Evolutionary conservation across 2,888 invertebrate species (phyloP), one percentile per base, ranked within the genome.

Genomic region (Hofmannophila pseudospretella): DNA sequence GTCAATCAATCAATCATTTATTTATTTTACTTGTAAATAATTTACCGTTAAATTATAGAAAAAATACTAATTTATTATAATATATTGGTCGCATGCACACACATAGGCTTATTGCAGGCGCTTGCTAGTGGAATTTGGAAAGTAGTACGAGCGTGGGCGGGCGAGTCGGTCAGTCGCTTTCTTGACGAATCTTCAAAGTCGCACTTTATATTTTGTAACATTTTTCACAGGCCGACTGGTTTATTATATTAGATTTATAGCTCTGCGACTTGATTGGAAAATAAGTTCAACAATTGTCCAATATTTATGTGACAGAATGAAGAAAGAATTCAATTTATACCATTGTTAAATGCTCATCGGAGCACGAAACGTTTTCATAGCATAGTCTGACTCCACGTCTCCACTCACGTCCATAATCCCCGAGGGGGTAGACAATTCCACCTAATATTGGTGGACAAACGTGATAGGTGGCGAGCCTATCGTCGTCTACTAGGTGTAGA

Each of bases 121-220:
- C 75, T 78, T 73, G 70, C 76, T 72, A 66, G 69, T 76, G 77
- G 85, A 85, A 86, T 86, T 86, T 86, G 85, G 85, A 86, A 86
- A 86, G 85, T 81, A 71, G 79, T 73, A 74, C 74, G 54, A 38
- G 77, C 71, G 86, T 86, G 75, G 85, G 86, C 85, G 85, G 85
- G 76, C 85, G 56, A 73, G 85, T 80, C 67, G 62, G 19, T 9
- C 68, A 62, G 59, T 59, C 69, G 72, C 69, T 62, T 66, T 72
- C 78, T 74, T 80, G 78, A 82, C 80, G 80, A 76, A 79, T 82
- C 74, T 76, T 74, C 71, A 55, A 72, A 69, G 72, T 74, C 72
- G 74, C 75, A 73, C 67, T 72, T 73, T 74, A 71, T 77, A 73
- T 76, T 77, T 77, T 67, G 68, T 70, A 74, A 73, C 71, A 70